These are phyloP conservation scores for Archivesica marissinica DNA, from an alignment of 1,140 invertebrate genomes.

Conservation along the genomic window DNA sequence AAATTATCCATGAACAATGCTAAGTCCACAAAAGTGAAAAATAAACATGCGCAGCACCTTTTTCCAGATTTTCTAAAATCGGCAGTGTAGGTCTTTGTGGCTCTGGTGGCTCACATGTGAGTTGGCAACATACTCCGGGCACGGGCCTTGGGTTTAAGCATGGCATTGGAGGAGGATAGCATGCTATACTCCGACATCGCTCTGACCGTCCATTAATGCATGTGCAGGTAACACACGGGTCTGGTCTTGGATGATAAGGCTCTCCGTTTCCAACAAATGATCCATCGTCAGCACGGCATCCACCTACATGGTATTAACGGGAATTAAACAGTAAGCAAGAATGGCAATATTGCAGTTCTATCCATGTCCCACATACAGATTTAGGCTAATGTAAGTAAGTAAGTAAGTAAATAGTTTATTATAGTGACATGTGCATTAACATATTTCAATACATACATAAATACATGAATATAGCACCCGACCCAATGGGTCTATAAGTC, in stretches of 20 bases:
- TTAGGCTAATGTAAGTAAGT: no score
- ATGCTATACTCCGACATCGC: neutral
- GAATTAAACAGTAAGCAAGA: no score
- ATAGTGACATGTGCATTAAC: no score
- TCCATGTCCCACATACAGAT: no score
- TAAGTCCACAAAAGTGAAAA: no score
- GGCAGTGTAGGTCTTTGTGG: neutral
- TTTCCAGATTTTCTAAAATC: neutral
- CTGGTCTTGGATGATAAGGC: neutral
- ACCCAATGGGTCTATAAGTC: no score
- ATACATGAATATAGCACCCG: no score
- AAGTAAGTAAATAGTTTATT: no score
- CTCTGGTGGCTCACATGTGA: neutral
- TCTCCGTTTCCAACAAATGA: neutral
- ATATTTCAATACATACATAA: no score
- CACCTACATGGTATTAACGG: neutral
- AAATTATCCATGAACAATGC: no score
- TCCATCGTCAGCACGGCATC: neutral
- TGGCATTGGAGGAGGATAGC: neutral
- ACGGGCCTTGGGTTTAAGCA: neutral
- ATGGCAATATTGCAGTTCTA: no score
- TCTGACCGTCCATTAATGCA: neutral
- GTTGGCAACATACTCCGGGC: constrained; percentile 13
- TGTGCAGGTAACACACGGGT: constrained; percentile 20
- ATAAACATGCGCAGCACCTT: no score